Evolutionary conservation across 2,888 invertebrate genomes (phyloP), one percentile per base, ranked within the genome.

Genomic region (Ganaspis brasiliensis): DNA sequence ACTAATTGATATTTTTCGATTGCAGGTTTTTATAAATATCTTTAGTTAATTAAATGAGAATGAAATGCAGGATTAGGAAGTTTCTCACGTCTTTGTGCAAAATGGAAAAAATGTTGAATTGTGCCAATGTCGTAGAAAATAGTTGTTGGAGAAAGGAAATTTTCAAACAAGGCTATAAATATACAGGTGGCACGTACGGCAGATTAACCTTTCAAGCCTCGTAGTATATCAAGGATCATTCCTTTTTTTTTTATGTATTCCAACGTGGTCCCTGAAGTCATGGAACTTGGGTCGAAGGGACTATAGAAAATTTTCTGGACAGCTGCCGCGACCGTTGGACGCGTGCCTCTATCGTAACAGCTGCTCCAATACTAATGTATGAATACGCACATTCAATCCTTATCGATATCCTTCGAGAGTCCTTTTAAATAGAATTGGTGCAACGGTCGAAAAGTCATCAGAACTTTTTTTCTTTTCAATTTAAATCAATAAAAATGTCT

Each of bases 311-410:
- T 88, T 88, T 88, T 85, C 82, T 85, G 85, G 85, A 85, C 90
- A 90, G 90, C 90, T 90, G 90, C 87, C 74, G 82, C 87, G 89
- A 89, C 90, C 90, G 90, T 90, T 90, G 90, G 89, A 88, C 90
- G 88, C 90, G 90, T 89, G 90, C 88, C 88, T 84, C 84, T 81
- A 85, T 86, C 85, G 87, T 80, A 82, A 84, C 88, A 88, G 88
- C 88, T 88, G 88, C 88, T 82, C 82, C 82, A 82, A 85, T 83
- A 85, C 84, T 19, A 45, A 56, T 63, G 26, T 74, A 74, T 21
- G 21, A 37, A 63, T 21, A 40, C n/a, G 19, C 61, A 63, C 21
- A 24, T 63, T 40, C 19, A 63, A 63, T 63, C 21, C 63, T 63
- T 63, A 63, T 63, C 40, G 40, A 63, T 63, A 63, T 63, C 63